These are phyloP conservation scores for Arenaria interpres DNA, from an alignment of 2,113 vertebrate genomes.

Conservation along the genomic window DNA sequence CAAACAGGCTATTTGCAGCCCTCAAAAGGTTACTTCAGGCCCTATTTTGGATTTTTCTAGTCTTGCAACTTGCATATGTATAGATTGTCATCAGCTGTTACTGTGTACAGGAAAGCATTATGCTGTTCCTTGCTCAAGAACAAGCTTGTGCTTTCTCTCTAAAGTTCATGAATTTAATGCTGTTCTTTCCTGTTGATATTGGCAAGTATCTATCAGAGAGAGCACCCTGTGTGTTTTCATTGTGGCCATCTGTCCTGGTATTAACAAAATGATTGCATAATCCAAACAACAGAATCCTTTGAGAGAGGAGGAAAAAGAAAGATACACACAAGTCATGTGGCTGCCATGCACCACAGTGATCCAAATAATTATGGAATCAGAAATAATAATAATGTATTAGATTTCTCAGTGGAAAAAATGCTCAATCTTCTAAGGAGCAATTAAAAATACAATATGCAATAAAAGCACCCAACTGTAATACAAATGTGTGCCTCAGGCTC, in stretches of 20 bases:
- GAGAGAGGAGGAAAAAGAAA: conserved; percentile 26
- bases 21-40: neutral
- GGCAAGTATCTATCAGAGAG: conserved; percentile 45
- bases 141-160: neutral
- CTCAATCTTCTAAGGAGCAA: neutral
- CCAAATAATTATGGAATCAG: conserved; percentile 35
- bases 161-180: conserved; percentile 37
- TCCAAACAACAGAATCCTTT: conserved; percentile 47
- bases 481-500: neutral
- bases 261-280: conserved; percentile 60
- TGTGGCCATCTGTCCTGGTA: conserved; percentile 58
- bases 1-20: neutral
- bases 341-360: conserved; percentile 1
- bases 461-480: neutral
- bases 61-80: neutral
- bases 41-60: neutral
- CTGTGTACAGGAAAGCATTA: neutral
- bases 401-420: conserved; percentile 26
- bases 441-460: conserved; percentile 20
- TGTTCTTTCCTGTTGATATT: conserved; percentile 64
- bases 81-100: neutral
- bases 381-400: conserved; percentile 37
- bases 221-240: conserved; percentile 46
- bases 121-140: neutral
- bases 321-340: neutral